These are phyloP conservation scores for Solea solea DNA, from an alignment of 2,113 vertebrate species.

Conservation along the genomic window DNA sequence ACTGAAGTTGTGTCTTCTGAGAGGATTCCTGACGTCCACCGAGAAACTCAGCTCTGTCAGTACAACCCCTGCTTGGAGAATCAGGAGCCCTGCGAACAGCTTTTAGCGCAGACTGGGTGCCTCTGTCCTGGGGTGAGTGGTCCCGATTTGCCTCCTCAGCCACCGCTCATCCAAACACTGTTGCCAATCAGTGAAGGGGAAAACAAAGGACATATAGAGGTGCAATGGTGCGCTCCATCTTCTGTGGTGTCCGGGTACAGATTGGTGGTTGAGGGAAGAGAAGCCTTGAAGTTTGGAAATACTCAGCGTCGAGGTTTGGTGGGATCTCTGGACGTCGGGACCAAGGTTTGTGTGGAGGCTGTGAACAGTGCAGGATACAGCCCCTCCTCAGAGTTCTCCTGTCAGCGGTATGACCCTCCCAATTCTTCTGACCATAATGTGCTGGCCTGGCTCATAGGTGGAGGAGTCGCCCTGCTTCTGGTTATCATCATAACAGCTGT, in stretches of 20 bases:
- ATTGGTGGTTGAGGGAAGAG: conserved; percentile 58
- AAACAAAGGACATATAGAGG: conserved; percentile 50
- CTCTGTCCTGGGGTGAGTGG: conserved; percentile 78
- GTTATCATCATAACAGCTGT: conserved; percentile 54
- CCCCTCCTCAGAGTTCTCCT: conserved; percentile 59
- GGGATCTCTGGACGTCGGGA: conserved; percentile 62
- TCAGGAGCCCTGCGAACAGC: conserved; percentile 61
- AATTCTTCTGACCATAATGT: background rate
- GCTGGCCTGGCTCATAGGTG: conserved; percentile 56
- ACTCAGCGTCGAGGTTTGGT: conserved; percentile 46
- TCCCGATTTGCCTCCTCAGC: conserved; percentile 25
- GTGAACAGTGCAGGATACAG: conserved; percentile 74
- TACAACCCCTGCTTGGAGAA: conserved; percentile 72
- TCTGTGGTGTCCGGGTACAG: conserved; percentile 74
- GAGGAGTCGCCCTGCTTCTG: conserved; percentile 64
- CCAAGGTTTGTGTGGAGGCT: conserved; percentile 78
- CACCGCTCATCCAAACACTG: conserved; percentile 66
- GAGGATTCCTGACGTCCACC: background rate
- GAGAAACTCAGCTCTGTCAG: conserved; percentile 32
- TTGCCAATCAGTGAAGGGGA: conserved; percentile 31
- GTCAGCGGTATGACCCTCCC: conserved; percentile 49
- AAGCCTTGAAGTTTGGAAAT: conserved; percentile 28
- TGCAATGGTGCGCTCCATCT: conserved; percentile 81
- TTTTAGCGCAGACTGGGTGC: conserved; percentile 54
- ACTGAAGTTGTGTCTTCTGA: background rate